Evolutionary conservation across 2,888 invertebrate genomes (phyloP).

Genomic region (Blastobasis adustella): DNA sequence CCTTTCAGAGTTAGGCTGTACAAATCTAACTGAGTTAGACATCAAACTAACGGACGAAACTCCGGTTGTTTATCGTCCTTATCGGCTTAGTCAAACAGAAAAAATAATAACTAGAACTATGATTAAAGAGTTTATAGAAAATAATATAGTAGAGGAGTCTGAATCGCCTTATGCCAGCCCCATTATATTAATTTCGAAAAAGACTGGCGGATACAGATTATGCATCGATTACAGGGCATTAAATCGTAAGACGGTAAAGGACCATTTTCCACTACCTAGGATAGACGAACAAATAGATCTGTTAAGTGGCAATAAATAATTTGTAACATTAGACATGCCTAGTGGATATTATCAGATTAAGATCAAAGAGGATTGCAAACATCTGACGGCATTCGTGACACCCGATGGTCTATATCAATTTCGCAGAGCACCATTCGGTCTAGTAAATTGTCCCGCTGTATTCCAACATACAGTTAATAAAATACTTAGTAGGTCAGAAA

Average conservation of each 20-base stretch:
- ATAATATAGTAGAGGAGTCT: conserved; percentile 6
- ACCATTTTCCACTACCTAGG: conserved; percentile 10
- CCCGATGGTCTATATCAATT: conserved; percentile 10
- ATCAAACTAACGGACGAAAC: conserved; percentile 1
- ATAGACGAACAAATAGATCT: conserved; percentile 12
- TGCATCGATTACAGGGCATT: conserved; percentile 10
- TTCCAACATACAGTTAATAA: conserved; percentile 15
- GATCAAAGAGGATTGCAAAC: conserved; percentile 4
- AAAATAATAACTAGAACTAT: conserved; percentile 12
- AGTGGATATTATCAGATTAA: conserved; percentile 14
- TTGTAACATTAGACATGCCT: conserved; percentile 7
- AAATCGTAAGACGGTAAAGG: conserved; percentile 10
- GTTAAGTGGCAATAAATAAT: conserved; percentile 10
- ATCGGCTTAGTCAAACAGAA: conserved; percentile 8
- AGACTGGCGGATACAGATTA: conserved; percentile 2
- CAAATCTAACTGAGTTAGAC: not conserved
- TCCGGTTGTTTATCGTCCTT: conserved; percentile 2
- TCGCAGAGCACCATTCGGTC: conserved; percentile 7
- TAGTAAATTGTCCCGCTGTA: conserved; percentile 9
- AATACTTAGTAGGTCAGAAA: conserved; percentile 6
- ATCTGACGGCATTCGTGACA: conserved; percentile 12
- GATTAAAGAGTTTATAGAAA: conserved; percentile 5
- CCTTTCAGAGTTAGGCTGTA: conserved; percentile 2
- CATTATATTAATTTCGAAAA: conserved; percentile 7
- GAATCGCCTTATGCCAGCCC: conserved; percentile 10